phyloP scores from a whole-genome alignment of 2,888 invertebrate species.

The Esperia sulphurella region DNA sequence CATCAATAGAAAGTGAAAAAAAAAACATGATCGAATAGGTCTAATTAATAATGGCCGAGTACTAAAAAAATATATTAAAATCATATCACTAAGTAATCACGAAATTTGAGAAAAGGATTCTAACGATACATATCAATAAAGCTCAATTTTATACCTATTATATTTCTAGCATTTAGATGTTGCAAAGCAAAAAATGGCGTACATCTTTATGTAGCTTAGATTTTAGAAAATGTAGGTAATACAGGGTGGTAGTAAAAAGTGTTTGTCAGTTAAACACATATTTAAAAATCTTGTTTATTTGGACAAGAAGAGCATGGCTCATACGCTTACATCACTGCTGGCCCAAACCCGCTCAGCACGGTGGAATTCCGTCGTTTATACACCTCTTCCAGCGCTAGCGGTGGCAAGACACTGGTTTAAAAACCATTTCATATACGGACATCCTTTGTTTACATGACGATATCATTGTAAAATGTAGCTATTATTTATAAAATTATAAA shows the following conservation, averaged over 20 bases:
- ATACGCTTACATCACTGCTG: no score
- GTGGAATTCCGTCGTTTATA: no score
- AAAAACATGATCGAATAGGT: neutral
- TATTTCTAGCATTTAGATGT: conserved; percentile 69
- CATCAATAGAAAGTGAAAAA: neutral
- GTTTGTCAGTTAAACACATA: no score
- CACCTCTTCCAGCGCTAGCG: no score
- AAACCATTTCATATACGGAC: no score
- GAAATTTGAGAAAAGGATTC: conserved; percentile 41
- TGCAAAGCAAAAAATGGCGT: conserved; percentile 65
- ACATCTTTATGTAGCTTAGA: conserved; percentile 66
- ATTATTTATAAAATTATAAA: no score
- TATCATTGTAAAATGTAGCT: no score
- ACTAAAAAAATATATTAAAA: neutral
- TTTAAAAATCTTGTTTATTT: no score
- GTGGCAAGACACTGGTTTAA: no score
- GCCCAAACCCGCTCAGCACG: no score
- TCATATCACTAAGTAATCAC: conserved; percentile 16
- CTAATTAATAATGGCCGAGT: neutral
- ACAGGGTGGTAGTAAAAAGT: conserved; percentile 1
- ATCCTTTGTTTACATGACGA: no score
- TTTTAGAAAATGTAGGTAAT: conserved; percentile 38
- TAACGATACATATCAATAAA: conserved; percentile 74
- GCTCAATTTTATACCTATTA: conserved; percentile 77
- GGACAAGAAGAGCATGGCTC: no score